Evolutionary conservation across 2,113 vertebrate genomes (phyloP), one percentile per base, ranked within the genome.

Genomic region (Sialia sialis): DNA sequence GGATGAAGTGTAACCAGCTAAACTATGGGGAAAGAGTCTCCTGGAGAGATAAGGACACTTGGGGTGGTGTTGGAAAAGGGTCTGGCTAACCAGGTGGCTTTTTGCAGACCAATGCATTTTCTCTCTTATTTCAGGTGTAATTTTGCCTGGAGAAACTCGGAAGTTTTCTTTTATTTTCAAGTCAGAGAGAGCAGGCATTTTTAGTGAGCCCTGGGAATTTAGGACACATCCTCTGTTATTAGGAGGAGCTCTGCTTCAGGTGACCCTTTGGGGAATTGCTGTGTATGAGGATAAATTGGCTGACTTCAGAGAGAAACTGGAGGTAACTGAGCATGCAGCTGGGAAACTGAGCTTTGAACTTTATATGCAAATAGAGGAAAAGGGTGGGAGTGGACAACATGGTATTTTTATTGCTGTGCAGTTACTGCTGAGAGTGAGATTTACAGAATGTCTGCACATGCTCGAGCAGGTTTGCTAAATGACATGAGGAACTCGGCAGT

Each of bases 181-280:
- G 95, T 98, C 99, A 16, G 74, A 93, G 52, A 89, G 69, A 46
- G 90, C 98, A 43, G 99, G 99, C 20, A 97, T 99, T 96, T 97
- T 98, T 95, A 98, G 96, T 3, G 99, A 99, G 77, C 87, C 80
- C 13, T 99, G 99, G 99, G 98, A 98, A 86, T 98, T 99, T 74
- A 97, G 97, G 76, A 99, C 99, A n/a, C 98, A 98, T 89, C 99
- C 99, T 23, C 49, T 97, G 46, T 95, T 99, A 68, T 92, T 99
- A 93, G 98, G 98, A 77, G 99, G 99, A 54, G 99, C 99, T 51
- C 39, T 97, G 59, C 96, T 99, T 81, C 98, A 98, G 93, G 97
- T 99, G 93, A 98, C 96, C 21, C 95, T 99, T 39, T 98, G 97
- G 58, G 99, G 99, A 12, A 84, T 99, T 90, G 98, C 99, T 59